phyloP scores from a whole-genome alignment of 2,113 vertebrate species.

The Phyllostomus hastatus region DNA sequence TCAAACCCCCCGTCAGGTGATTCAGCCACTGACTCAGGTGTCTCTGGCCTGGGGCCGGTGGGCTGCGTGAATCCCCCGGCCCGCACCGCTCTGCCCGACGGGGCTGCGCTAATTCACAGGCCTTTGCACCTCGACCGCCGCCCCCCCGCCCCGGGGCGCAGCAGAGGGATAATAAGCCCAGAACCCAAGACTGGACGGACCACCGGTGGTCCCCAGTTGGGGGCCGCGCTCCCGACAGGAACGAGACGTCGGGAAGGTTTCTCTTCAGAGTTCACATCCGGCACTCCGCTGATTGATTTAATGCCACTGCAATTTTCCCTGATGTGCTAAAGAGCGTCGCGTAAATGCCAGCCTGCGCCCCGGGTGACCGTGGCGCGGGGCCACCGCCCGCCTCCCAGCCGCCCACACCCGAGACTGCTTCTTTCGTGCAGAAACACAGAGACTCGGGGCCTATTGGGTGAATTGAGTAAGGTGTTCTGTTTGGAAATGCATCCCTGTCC shows the following conservation, averaged over 20 bases:
- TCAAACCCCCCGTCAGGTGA: neutral
- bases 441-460: neutral
- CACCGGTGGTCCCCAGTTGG: neutral
- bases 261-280: too few relatives aligned
- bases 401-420: neutral
- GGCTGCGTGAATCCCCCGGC: rapidly evolving
- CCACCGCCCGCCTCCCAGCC: neutral
- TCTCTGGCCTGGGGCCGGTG: neutral
- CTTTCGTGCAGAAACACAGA: neutral
- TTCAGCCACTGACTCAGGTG: too few relatives aligned
- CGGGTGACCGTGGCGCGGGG: neutral
- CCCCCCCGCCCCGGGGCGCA: too few relatives aligned
- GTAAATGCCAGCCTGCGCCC: too few relatives aligned
- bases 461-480: neutral
- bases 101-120: too few relatives aligned
- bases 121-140: too few relatives aligned
- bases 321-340: neutral
- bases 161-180: neutral
- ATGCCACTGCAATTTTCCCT: neutral
- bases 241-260: neutral
- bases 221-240: neutral
- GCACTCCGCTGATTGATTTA: neutral
- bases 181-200: neutral
- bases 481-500: neutral
- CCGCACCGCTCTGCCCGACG: too few relatives aligned